A percentile compares a stretch with the other conserved stretches of the same genome.
phyloP scores from a whole-genome alignment of 1,140 invertebrate genomes.

The Pogonomyrmex californicus region DNA sequence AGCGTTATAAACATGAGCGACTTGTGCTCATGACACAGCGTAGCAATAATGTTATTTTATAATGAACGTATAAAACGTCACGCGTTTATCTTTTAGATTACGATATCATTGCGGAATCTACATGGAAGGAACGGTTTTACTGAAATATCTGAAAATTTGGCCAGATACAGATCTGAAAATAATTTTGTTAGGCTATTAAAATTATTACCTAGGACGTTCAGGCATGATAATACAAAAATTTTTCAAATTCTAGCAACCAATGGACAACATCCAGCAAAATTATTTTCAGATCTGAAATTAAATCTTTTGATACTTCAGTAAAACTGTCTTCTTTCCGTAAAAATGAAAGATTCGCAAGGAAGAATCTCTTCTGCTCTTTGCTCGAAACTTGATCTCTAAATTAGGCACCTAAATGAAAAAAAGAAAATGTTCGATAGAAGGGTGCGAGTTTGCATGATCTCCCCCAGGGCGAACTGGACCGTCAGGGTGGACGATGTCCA shows the following conservation, averaged over 20 bases:
- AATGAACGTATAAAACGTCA: not conserved
- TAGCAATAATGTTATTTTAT: not conserved
- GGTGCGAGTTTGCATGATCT: conserved; percentile 6
- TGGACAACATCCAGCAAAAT: too few relatives aligned
- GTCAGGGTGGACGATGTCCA: conserved; percentile 37
- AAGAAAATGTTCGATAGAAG: not conserved
- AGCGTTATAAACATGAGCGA: not conserved
- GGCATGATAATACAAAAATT: too few relatives aligned
- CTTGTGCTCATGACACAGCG: not conserved
- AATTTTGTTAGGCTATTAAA: too few relatives aligned
- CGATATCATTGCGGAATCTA: not conserved
- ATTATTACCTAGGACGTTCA: too few relatives aligned
- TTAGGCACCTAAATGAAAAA: not conserved
- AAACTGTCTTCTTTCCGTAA: too few relatives aligned
- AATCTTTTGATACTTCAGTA: too few relatives aligned
- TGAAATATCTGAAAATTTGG: too few relatives aligned
- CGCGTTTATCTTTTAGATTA: not conserved
- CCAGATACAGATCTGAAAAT: too few relatives aligned
- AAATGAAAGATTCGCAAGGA: not conserved
- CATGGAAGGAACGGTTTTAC: too few relatives aligned
- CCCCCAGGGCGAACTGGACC: not conserved
- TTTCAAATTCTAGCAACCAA: too few relatives aligned
- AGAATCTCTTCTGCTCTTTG: not conserved
- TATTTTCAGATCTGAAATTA: too few relatives aligned
- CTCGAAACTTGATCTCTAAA: not conserved